Evolutionary conservation across 2,888 invertebrate genomes (phyloP), one percentile per base, ranked within the genome.

Genomic region (Athripsodes cinereus): DNA sequence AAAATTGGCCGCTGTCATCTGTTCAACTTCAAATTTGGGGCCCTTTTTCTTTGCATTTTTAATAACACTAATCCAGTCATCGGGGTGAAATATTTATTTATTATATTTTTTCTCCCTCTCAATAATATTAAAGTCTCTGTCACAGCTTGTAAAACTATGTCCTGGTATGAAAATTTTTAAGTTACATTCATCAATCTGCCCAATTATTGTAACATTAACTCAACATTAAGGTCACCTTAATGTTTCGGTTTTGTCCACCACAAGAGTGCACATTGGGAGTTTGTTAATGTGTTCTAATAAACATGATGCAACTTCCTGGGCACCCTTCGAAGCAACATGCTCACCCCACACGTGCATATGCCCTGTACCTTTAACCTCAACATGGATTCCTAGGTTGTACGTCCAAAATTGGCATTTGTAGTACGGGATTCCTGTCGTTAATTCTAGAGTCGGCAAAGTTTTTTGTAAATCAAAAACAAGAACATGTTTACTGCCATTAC

Each of bases 191-290:
- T 31, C 31, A 31, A 31, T 31, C 31, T 8, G 31, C 11, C 11
- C 31, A 31, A 8, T 31, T 31, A 8, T 31, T 31, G 31, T 31
- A 31, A 11, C 31, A 31, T 31, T 31, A 31, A 11, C 31, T 31
- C 31, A 31, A 31, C 31, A 46, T 46, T 46, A 46, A 46, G n/a
- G 46, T 46, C 46, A 46, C 46, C 46, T 46, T 46, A 46, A 46
- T 46, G 46, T 46, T 46, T 46, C 46, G 46, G 46, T 46, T 46
- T 46, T 46, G 46, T 46, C 46, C 46, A 46, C 46, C 46, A n/a
- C 46, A 46, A 46, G 46, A 46, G 46, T 46, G 46, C 46, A 46
- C 46, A 46, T 46, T 46, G 46, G 46, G 46, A 46, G 46, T 18
- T 46, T 46, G 46, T 46, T 11, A n/a, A 46, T 16, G 16, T 31